These are phyloP conservation scores for Machimus rusticus DNA, from an alignment of 2,888 invertebrate genomes.

Conservation along the genomic window DNA sequence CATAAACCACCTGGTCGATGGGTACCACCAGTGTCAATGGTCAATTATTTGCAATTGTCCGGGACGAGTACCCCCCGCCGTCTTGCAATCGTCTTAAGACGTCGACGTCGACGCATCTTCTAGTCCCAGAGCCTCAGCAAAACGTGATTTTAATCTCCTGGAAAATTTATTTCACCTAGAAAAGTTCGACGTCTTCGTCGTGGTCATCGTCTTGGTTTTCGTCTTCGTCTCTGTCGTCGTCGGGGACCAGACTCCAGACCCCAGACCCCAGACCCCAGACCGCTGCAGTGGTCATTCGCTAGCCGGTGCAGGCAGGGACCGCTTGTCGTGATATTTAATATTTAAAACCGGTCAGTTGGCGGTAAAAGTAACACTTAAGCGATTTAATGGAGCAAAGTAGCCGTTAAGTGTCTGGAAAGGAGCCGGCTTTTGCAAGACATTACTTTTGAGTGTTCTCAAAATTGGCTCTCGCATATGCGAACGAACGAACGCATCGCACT, in stretches of 20 bases:
- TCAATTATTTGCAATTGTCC: not conserved
- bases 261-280: not conserved
- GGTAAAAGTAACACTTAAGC: not conserved
- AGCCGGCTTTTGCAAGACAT: not conserved
- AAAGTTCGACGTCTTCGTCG: not conserved
- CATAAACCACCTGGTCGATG: not conserved
- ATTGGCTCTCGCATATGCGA: not conserved
- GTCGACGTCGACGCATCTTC: not conserved
- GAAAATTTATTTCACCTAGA: slow-evolving; percentile 4
- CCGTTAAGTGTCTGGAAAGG: not conserved
- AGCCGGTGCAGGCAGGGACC: not conserved
- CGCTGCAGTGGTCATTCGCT: not conserved
- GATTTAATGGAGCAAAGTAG: slow-evolving; percentile 9
- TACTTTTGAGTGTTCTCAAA: not conserved
- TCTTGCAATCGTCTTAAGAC: not conserved
- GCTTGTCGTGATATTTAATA: slow-evolving; percentile 13
- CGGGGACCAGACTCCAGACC: not conserved
- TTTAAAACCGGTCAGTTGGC: slow-evolving; percentile 13
- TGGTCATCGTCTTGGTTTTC: not conserved
- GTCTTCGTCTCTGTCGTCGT: not conserved
- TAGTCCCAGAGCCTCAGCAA: not conserved
- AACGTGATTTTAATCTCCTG: not conserved
- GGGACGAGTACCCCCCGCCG: not conserved
- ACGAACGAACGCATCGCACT: not conserved
- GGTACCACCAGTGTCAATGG: not conserved